phyloP scores from a whole-genome alignment of 1,140 invertebrate species.

The Globodera rostochiensis region DNA sequence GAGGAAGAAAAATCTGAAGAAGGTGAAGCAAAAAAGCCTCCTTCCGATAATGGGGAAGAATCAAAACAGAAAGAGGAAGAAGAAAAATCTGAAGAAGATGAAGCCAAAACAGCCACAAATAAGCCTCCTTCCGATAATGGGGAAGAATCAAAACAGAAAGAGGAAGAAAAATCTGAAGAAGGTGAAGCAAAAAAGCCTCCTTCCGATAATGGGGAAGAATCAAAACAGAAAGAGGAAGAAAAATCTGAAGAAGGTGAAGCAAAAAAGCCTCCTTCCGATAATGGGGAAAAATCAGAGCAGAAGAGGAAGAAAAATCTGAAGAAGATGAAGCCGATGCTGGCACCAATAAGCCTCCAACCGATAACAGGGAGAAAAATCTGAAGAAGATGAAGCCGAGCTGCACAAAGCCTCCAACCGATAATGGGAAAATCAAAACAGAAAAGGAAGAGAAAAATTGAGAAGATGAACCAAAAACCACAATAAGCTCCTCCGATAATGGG shows the following conservation, averaged over 20 bases:
- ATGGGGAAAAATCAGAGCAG: background rate
- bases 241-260: background rate
- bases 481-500: no score
- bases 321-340: background rate
- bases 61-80: background rate
- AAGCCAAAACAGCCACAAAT: background rate
- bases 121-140: background rate
- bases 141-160: no score
- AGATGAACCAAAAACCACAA: no score
- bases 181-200: background rate
- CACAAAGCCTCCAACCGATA: no score
- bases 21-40: background rate
- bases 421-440: no score
- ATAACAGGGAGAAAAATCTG: no score
- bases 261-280: background rate
- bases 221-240: background rate
- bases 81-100: conserved; percentile 2
- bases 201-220: background rate
- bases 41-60: background rate
- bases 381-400: background rate
- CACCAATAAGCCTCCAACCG: no score
- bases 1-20: background rate
- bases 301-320: background rate
- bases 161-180: background rate
- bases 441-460: no score